Base-by-base conservation (phyloP, 30 jellyfish, hydroid and myxozoan species). In the Turritopsis dohrnii region DNA sequence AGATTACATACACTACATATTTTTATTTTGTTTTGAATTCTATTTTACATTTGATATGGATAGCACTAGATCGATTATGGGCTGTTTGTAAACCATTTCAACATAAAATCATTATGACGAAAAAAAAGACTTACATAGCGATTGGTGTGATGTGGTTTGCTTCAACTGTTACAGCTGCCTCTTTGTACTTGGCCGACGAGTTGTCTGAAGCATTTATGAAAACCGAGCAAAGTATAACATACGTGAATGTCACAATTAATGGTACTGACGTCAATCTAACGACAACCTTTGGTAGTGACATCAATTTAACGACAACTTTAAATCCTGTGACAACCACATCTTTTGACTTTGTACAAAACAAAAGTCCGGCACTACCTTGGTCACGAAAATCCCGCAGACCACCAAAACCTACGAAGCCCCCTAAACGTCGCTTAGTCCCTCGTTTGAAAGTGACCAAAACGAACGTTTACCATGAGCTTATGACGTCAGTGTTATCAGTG, bases 1-100 rank as follows among this genome's bases (percentile, higher is more conserved):
- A 79, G 26, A 22, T 53, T 25, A 53, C 85, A 1, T 29, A n/a
- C 28, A 79, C 80, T 18, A 79, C 85, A 52, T 53, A 79, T 29
- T 79, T 79, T 29, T 79, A 29, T 29, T 79, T 79, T 28, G 79
- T 79, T 79, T 79, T 79, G 21, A 29, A 24, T 24, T 79, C 85
- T 7, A 53, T 79, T 21, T 22, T 79, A 0, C 85, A 79, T 79
- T 52, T 79, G 52, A 22, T 79, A 25, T 79, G 79, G 79, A 79
- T 79, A 31, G 52, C 85, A 17, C 18, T 79, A 7, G 85, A 79
- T 79, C 29, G 85, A 1, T 18, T 79, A 23, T 79, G 76, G 85
- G 29, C 52, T n/a, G 53, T 79, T 79, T 23, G 52, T 20, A n/a
- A 24, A n/a, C 85, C 85, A 0, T 20, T 79, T 9, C 29, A 79